Evolutionary conservation across 2,113 vertebrate genomes (phyloP).

Genomic region (Melanocharis versteri): DNA sequence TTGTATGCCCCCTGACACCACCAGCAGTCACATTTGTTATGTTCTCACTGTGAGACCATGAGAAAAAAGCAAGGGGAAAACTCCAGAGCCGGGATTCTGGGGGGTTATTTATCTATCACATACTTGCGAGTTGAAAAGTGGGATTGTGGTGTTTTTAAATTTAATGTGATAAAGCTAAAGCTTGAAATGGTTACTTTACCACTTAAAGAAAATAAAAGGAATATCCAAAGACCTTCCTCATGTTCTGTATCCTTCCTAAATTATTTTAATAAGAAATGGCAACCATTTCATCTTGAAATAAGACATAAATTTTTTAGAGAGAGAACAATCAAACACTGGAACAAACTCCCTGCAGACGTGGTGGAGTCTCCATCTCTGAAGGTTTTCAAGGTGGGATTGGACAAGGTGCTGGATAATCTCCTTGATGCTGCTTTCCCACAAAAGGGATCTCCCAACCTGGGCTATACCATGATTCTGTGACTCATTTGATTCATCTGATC

Average conservation of each 20-base stretch:
- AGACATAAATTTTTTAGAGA: not conserved
- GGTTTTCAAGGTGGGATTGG: not conserved
- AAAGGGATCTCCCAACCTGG: not conserved
- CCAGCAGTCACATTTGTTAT: not conserved
- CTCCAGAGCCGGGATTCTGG: not conserved
- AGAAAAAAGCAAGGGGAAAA: not conserved
- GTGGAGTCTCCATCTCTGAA: not conserved
- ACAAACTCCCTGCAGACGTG: accelerated
- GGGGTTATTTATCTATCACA: not conserved
- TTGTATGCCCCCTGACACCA: not conserved
- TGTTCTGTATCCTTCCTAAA: not conserved
- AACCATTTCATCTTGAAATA: not conserved
- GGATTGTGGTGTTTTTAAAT: not conserved
- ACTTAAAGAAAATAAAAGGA: not conserved
- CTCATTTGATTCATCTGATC: not conserved
- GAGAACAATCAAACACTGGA: not conserved
- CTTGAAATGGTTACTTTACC: not conserved
- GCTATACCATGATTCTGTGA: not conserved
- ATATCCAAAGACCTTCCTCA: not conserved
- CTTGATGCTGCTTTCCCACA: not conserved
- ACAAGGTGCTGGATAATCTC: not conserved
- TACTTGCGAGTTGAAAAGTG: not conserved
- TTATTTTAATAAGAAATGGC: not conserved
- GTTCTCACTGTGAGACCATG: not conserved
- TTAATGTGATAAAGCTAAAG: not conserved